Evolutionary conservation across 2,797 vertebrate genomes (phyloP), one percentile per base, ranked within the genome.

Genomic region (Pseudochromis fuscus): DNA sequence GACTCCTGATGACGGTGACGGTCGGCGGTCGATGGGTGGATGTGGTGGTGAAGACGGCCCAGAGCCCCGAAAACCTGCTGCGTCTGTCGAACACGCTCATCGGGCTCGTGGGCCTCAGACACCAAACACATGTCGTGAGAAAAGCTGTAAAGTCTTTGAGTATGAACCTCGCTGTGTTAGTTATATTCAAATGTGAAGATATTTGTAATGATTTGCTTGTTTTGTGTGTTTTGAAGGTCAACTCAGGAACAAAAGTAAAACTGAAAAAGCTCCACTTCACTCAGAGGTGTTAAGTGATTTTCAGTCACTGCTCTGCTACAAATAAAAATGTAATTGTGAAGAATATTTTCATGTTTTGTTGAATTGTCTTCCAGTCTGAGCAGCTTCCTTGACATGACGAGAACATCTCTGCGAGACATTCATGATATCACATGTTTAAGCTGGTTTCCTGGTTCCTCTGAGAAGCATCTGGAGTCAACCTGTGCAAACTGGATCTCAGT

Each of bases 1-100:
- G 81, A 1, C 70, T 90, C n/a, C 31, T 88, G 62, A 48, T 83
- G 77, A 59, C 67, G 0, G 72, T 42, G 50, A 59, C 84, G 0
- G 75, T 71, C 7, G 59, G 76, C 0, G 4, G 78, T 27, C 38
- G 1, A 10, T 87, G 78, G 40, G 56, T 85, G 63, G 84, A 85
- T 0, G 67, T 44, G 35, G 81, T 57, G 15, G 28, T 84, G 38
- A 67, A 21, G 35, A 42, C 9, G 18, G 72, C 50, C 9, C 77
- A 72, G 55, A 9, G 56, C 67, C 79, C 82, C 0, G 19, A 60
- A 4, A 64, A 64, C 55, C 67, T 87, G 25, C 51, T 19, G 30
- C 3, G 42, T 5, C 72, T 89, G 31, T 75, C 79, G 2, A 44
- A 77, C 46, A 21, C 69, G 0, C 63, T 81, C 11, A 23, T 69